Percentiles rank a stretch among this genome's conserved stretches.
These are phyloP conservation scores for Delphinapterus leucas DNA, from an alignment of 2,113 vertebrate genomes.

Conservation along the genomic window DNA sequence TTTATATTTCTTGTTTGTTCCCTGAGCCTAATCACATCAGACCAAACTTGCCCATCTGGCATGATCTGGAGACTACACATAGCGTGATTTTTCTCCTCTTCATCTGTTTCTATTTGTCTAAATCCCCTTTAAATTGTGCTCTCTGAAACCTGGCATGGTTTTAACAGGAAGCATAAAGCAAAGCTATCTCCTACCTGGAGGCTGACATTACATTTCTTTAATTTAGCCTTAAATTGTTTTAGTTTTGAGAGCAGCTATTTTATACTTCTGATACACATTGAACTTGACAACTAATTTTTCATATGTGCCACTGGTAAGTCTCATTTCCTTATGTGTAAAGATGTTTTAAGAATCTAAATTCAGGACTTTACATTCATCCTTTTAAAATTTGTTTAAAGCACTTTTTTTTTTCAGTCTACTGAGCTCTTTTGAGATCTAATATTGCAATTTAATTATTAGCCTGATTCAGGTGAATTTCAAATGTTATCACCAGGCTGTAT, in stretches of 20 bases:
- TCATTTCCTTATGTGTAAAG: slow-evolving; percentile 47
- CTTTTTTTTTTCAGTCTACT: not conserved
- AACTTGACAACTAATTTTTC: slow-evolving; percentile 57
- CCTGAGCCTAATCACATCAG: not conserved
- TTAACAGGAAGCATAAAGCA: not conserved
- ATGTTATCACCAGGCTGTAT: not conserved
- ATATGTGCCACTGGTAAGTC: not conserved
- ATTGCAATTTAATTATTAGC: slow-evolving; percentile 51
- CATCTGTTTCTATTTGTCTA: not conserved
- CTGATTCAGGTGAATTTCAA: slow-evolving; percentile 1
- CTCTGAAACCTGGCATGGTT: not conserved
- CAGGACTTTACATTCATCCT: not conserved
- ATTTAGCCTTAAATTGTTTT: slow-evolving; percentile 47
- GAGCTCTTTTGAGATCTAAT: slow-evolving; percentile 10
- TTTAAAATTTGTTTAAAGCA: slow-evolving; percentile 32
- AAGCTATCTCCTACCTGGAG: not conserved
- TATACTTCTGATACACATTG: not conserved
- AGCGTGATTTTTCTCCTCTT: not conserved
- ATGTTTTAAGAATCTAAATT: slow-evolving; percentile 24
- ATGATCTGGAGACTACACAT: not conserved
- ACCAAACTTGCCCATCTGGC: not conserved
- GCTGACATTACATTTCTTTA: slow-evolving; percentile 27
- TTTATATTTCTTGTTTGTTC: not conserved
- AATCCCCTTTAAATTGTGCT: not conserved
- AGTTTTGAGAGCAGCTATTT: slow-evolving; percentile 14